Base-by-base conservation (phyloP, 2,797 vertebrate species). In the Nyctalus aviator region DNA sequence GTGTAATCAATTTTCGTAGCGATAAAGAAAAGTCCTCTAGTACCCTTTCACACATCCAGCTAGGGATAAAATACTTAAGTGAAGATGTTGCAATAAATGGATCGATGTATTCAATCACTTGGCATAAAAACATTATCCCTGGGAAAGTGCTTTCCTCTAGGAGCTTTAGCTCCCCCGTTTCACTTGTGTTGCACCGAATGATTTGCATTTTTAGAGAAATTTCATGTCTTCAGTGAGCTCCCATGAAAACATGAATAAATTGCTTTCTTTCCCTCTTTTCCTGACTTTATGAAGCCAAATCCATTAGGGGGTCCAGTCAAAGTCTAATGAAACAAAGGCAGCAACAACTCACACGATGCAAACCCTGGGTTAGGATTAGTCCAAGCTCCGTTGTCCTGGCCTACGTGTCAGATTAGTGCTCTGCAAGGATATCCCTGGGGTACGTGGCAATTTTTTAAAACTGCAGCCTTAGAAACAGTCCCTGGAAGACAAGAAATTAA, bases 171-270 rank as follows among this genome's bases (percentile, higher is more conserved):
- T 97, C 91, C 96, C 30, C 86, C 95, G 95, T 96, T 96, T 96
- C 97, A 94, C 97, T 98, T 94, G 95, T 92, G 92, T 98, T 97
- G 93, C 94, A 97, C 96, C 95, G 97, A 97, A 96, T 92, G 94
- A 98, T 98, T 98, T 98, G 98, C 98, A 98, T 98, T 98, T 98
- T 98, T 98, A 98, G 98, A 98, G 98, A 97, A 98, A 98, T 98
- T 98, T 98, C 96, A 96, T 95, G 96, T 98, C 98, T 98, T 97
- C 96, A 84, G 84, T 90, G 95, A 98, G 96, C 96, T 97, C 96
- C 96, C 78, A 91, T 97, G 98, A 98, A 97, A 98, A 98, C 97
- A 95, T 97, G 97, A 98, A 98, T 98, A 98, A 98, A 98, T 98
- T 98, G 98, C 97, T 98, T 98, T 97, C 96, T 97, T 98, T 95